phyloP scores from a whole-genome alignment of 1,140 invertebrate species.

The Limonius californicus region DNA sequence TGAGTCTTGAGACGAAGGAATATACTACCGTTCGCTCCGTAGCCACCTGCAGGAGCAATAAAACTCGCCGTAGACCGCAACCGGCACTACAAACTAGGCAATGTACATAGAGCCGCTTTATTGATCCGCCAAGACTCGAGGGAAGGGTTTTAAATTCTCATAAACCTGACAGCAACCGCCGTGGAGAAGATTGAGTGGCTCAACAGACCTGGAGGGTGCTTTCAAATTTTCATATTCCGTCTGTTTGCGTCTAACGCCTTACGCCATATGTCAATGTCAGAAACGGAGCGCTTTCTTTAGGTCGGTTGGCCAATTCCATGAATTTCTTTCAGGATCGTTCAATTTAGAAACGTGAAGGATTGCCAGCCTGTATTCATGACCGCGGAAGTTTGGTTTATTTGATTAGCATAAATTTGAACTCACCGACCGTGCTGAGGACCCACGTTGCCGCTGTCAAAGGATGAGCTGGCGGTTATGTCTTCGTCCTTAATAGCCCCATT shows the following conservation, averaged over 20 bases:
- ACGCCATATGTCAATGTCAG: conserved; percentile 34
- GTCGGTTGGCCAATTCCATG: conserved; percentile 31
- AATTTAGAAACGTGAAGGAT: conserved; percentile 32
- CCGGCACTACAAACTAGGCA: conserved; percentile 23
- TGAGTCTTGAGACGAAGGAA: background rate
- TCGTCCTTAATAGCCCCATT: conserved; percentile 79
- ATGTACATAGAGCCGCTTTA: conserved; percentile 26
- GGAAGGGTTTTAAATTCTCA: conserved; percentile 33
- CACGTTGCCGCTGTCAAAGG: conserved; percentile 84
- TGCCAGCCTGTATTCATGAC: conserved; percentile 21
- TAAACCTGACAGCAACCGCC: conserved; percentile 30
- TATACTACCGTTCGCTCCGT: background rate
- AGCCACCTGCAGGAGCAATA: conserved; percentile 12
- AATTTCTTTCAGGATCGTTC: conserved; percentile 31
- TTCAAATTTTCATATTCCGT: conserved; percentile 34
- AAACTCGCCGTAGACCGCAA: conserved; percentile 20
- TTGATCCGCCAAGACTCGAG: conserved; percentile 27
- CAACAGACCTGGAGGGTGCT: conserved; percentile 31
- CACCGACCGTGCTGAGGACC: conserved; percentile 88
- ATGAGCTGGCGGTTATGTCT: conserved; percentile 84
- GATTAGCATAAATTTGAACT: conserved; percentile 35
- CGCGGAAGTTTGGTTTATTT: conserved; percentile 24
- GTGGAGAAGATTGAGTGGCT: conserved; percentile 31
- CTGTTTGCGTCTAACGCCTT: conserved; percentile 33
- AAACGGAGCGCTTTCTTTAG: conserved; percentile 22